Evolutionary conservation across 1,140 invertebrate genomes (phyloP).

Genomic region (Babylonia areolata): DNA sequence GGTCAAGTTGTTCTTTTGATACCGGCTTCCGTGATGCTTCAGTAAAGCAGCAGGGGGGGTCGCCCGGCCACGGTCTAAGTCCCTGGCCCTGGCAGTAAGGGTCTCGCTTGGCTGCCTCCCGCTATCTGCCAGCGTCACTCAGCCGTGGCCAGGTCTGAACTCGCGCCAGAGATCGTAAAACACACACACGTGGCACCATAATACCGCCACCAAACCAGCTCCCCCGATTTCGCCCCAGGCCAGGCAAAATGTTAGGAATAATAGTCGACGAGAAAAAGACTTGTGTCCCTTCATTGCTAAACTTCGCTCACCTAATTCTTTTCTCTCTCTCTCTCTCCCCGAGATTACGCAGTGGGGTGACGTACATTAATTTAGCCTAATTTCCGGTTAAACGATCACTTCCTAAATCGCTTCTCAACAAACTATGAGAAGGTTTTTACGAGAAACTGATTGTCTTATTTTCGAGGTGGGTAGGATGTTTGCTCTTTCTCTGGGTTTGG

Average conservation of each 20-base stretch:
- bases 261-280: neutral
- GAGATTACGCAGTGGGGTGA: neutral
- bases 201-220: neutral
- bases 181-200: conserved; percentile 4
- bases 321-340: too few relatives aligned
- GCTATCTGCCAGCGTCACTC: neutral
- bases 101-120: neutral
- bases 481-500: neutral
- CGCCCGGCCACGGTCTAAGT: neutral
- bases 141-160: neutral
- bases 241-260: neutral
- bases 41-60: neutral
- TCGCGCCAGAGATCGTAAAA: conserved; percentile 1
- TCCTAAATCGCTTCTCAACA: neutral
- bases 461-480: neutral
- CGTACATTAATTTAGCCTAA: neutral
- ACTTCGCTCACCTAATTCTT: neutral
- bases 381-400: neutral
- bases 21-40: neutral
- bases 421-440: neutral
- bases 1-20: conserved; percentile 7
- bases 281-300: neutral
- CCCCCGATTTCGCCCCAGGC: neutral
- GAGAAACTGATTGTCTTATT: neutral
- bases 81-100: neutral